phyloP scores from a whole-genome alignment of 2,797 vertebrate species.

The Heteromormyrus szaboi region DNA sequence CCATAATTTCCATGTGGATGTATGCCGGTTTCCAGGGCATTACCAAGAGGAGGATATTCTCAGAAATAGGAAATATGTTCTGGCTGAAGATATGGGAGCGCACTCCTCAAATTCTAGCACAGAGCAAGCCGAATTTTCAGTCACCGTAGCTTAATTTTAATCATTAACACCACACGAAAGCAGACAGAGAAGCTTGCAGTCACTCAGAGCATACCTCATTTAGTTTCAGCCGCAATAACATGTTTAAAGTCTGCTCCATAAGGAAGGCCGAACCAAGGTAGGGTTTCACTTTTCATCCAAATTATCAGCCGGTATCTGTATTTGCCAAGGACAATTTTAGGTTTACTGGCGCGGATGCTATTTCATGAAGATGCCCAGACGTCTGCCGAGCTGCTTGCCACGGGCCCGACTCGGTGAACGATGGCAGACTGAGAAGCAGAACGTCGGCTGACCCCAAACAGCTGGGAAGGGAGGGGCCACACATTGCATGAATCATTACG shows the following conservation, averaged over 20 bases:
- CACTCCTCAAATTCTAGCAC: background rate
- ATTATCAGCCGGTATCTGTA: background rate
- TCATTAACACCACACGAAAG: background rate
- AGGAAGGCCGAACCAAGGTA: no score
- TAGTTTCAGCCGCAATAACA: background rate
- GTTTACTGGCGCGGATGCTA: background rate
- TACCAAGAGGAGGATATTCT: background rate
- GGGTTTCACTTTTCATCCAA: background rate
- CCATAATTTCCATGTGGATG: background rate
- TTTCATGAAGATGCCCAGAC: conserved; percentile 17
- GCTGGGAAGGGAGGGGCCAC: conserved; percentile 59
- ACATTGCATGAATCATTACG: conserved; percentile 63
- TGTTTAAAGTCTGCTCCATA: background rate
- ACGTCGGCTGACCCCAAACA: conserved; percentile 52
- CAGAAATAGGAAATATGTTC: background rate
- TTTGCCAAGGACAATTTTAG: background rate
- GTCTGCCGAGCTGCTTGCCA: conserved; percentile 39
- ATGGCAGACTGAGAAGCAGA: background rate
- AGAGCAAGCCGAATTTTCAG: background rate
- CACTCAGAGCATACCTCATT: background rate
- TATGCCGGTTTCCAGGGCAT: background rate
- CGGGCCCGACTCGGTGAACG: conserved; percentile 51
- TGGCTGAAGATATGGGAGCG: background rate
- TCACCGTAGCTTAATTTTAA: background rate
- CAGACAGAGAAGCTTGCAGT: background rate